Conservation (phyloP, 2,888 invertebrate genomes). For the Listrodromus nycthemerus region DNA sequence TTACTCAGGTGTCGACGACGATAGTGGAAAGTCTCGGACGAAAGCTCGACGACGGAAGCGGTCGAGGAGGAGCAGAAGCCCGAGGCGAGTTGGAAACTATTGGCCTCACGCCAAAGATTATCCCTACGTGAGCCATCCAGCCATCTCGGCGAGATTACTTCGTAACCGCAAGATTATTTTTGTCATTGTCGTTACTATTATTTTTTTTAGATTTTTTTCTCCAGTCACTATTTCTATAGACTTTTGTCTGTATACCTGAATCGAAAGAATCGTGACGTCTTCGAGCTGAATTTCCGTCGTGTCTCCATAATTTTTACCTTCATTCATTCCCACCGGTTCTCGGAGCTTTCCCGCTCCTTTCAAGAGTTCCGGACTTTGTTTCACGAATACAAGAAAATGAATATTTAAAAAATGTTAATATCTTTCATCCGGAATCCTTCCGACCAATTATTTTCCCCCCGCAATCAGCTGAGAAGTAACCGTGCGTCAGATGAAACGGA, state of each 20-base stretch:
- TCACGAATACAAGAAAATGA: background rate
- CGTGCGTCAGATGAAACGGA: background rate
- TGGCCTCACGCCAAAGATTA: constrained; percentile 45
- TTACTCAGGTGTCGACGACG: constrained; percentile 42
- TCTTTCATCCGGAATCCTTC: background rate
- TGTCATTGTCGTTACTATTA: background rate
- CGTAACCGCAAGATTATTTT: constrained; percentile 12
- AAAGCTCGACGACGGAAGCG: background rate
- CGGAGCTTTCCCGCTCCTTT: background rate
- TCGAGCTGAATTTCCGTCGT: background rate
- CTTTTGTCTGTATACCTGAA: background rate
- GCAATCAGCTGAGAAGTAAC: background rate
- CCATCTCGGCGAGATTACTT: constrained; percentile 6
- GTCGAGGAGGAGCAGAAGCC: background rate
- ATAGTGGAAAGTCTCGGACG: constrained; percentile 34
- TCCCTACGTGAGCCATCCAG: background rate
- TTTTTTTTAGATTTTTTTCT: background rate
- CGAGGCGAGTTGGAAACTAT: constrained; percentile 4
- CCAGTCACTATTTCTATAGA: background rate
- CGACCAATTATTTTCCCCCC: background rate
- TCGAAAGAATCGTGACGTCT: background rate
- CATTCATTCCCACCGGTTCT: background rate
- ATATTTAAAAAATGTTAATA: background rate
- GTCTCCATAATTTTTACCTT: background rate
- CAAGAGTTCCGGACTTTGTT: background rate